Evolutionary conservation across 2,888 invertebrate genomes (phyloP).

Genomic region (Pteria penguin): DNA sequence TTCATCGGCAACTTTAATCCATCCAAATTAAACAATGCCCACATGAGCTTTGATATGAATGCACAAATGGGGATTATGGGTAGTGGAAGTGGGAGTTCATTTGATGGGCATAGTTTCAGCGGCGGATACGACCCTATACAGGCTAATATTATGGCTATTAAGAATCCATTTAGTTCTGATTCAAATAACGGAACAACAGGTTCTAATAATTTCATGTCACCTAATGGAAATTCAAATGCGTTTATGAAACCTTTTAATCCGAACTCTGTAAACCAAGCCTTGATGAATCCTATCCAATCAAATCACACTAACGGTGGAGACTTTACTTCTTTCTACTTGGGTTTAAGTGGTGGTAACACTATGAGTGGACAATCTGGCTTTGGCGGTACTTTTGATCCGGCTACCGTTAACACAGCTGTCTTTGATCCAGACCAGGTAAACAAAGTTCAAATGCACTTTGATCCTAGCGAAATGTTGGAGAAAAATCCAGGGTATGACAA

Average conservation of each 20-base stretch:
- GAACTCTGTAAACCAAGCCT: slow-evolving; percentile 41
- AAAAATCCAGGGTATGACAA: slow-evolving; percentile 50
- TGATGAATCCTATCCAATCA: slow-evolving; percentile 4
- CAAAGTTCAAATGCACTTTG: slow-evolving; percentile 42
- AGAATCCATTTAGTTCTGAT: slow-evolving; percentile 13
- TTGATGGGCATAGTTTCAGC: not conserved
- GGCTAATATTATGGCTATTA: slow-evolving; percentile 8
- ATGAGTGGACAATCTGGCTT: slow-evolving; percentile 7
- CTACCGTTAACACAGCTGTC: slow-evolving; percentile 49
- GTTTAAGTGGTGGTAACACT: not conserved
- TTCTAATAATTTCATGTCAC: too few relatives aligned
- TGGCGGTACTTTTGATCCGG: slow-evolving; percentile 48
- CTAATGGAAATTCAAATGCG: not conserved
- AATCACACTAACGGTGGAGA: slow-evolving; percentile 1
- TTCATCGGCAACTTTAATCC: slow-evolving; percentile 27
- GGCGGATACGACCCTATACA: slow-evolving; percentile 24
- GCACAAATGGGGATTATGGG: slow-evolving; percentile 20
- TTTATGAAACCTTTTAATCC: slow-evolving; percentile 45
- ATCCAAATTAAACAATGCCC: slow-evolving; percentile 19
- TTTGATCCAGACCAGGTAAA: slow-evolving; percentile 56
- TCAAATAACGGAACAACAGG: not conserved
- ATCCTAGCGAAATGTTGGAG: slow-evolving; percentile 46
- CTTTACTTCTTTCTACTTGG: not conserved
- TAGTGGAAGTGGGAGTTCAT: not conserved
- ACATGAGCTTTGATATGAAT: slow-evolving; percentile 25